Evolutionary conservation across 2,797 vertebrate species (phyloP).

Genomic region (Sebastes umbrosus): DNA sequence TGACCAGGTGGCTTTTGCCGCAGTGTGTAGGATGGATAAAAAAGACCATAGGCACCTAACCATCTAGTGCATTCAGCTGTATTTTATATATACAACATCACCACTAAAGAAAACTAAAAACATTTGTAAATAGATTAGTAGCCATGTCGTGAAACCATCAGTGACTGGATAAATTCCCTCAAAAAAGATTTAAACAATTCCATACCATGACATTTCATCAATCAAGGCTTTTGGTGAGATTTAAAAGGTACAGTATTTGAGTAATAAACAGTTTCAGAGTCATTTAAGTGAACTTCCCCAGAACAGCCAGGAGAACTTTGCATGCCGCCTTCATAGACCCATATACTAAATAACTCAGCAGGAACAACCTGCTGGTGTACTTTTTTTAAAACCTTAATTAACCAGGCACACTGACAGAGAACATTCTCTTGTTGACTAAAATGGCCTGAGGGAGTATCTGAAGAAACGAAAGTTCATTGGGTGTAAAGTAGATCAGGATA

Average conservation of each 20-base stretch:
- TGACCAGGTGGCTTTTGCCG: neutral
- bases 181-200: neutral
- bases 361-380: constrained; percentile 58
- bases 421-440: constrained; percentile 42
- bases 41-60: neutral
- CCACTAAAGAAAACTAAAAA: neutral
- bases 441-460: constrained; percentile 40
- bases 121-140: neutral
- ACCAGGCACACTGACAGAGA: constrained; percentile 17
- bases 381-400: constrained; percentile 55
- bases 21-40: neutral
- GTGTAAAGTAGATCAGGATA: constrained; percentile 38
- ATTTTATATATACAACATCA: neutral
- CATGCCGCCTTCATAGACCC: neutral
- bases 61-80: neutral
- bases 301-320: neutral
- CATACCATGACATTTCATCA: neutral
- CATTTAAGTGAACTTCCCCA: neutral
- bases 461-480: constrained; percentile 7
- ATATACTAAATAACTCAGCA: constrained; percentile 26
- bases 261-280: neutral
- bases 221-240: neutral
- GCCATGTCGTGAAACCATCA: neutral
- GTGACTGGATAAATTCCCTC: neutral
- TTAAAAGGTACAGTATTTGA: neutral